phyloP scores from a whole-genome alignment of 2,888 invertebrate species.

The Oasisia sp. region DNA sequence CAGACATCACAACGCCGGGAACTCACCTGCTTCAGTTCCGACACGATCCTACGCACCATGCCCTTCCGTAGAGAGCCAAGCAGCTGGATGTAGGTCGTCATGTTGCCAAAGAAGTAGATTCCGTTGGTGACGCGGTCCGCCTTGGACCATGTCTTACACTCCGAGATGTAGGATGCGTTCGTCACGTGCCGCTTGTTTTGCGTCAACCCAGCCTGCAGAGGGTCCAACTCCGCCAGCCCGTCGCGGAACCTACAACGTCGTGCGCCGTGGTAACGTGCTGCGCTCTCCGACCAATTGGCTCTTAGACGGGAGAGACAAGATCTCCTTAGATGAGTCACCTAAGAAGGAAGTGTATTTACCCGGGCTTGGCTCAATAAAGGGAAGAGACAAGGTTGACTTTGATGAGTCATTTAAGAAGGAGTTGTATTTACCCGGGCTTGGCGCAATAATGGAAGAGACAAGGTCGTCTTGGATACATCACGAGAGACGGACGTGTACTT shows the following conservation, averaged over 20 bases:
- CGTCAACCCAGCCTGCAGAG: neutral
- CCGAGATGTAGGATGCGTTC: neutral
- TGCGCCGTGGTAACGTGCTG: neutral
- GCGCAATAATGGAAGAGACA: too few relatives aligned
- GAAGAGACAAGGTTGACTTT: too few relatives aligned
- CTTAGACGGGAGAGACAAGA: too few relatives aligned
- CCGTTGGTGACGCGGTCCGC: conserved; percentile 21
- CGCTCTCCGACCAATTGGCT: too few relatives aligned
- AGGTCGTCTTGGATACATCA: too few relatives aligned
- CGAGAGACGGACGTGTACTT: too few relatives aligned
- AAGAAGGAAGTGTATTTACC: too few relatives aligned
- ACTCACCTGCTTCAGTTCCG: conserved; percentile 21
- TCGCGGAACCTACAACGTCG: neutral
- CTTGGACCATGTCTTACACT: neutral
- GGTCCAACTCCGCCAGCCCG: neutral
- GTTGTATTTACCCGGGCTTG: too few relatives aligned
- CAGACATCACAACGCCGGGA: too few relatives aligned
- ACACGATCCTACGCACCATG: conserved; percentile 13
- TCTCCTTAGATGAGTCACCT: too few relatives aligned
- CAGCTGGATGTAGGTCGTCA: conserved; percentile 30
- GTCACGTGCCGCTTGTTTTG: neutral
- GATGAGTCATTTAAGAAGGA: too few relatives aligned
- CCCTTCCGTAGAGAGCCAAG: conserved; percentile 21
- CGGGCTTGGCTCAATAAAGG: too few relatives aligned
- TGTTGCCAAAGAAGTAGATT: conserved; percentile 29